Evolutionary conservation across 1,140 invertebrate genomes (phyloP), one percentile per base, ranked within the genome.

Genomic region (Orchestia grillus): DNA sequence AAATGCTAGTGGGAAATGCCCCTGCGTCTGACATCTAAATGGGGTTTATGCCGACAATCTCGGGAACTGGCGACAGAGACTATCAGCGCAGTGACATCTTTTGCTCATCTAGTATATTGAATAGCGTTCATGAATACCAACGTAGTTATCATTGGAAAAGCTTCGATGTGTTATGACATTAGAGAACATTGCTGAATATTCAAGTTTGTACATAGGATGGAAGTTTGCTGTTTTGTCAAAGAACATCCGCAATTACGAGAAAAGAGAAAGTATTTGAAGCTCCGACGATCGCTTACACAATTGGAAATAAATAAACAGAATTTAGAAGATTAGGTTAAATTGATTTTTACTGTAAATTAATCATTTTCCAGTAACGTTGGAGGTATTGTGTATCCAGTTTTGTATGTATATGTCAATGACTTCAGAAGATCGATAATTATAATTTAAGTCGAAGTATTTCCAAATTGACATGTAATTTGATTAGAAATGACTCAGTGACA

Each of bases 1-100:
- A 90, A 90, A 90, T 90, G 88, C 43, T 41, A 90, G 88, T 3
- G 43, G 62, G 43, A 90, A 90, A 90, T 90, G 88, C 43, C 36
- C 43, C 88, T 90, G 88, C 6, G 0, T 42, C 41, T 44, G 88
- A 90, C 88, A 44, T 41, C 88, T 41, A 23, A 42, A 44, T 90
- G 88, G 88, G 1, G 88, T 90, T 44, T 90, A 90, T 90, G 88
- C 41, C 6, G 42, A 44, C 88, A 90, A 90, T 90, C 43, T 44
- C 41, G 15, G n/a, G 88, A 28, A 44, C 88, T n/a, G 87, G 28
- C 41, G 88, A 90, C 41, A 44, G 88, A 41, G 88, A 90, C 41
- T 43, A 77, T 77, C 62, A 77, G 62, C 62, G 36, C 36, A 23
- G 28, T 3, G 62, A 77, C 62, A 77, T 23, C 62, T 23, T 77